Percentiles rank a stretch among this genome's conserved stretches.
phyloP scores from a whole-genome alignment of 2,797 vertebrate species.

The Eleutherodactylus coqui region DNA sequence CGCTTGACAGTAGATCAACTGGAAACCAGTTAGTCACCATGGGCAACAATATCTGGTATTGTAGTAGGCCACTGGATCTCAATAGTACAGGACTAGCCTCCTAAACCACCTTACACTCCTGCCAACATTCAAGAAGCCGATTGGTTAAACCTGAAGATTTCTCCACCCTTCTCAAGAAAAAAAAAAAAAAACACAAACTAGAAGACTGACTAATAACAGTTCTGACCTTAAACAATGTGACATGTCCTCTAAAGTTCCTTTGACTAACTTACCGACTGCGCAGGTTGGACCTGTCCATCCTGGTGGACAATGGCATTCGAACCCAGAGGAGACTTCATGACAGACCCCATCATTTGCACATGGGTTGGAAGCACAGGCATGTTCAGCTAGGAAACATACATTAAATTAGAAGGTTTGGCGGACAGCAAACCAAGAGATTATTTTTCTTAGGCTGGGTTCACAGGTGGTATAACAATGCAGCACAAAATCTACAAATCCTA shows the following conservation, averaged over 20 bases:
- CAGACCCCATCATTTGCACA: slow-evolving; percentile 94
- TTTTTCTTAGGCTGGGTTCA: too few relatives aligned
- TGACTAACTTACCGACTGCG: slow-evolving; percentile 83
- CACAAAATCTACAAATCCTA: too few relatives aligned
- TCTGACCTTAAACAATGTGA: neutral
- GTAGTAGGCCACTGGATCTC: neutral
- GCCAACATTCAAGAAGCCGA: neutral
- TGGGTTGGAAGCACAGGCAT: slow-evolving; percentile 93
- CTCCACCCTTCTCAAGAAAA: neutral
- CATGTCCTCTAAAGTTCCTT: neutral
- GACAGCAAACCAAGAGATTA: neutral
- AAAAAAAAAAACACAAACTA: neutral
- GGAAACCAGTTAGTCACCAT: neutral
- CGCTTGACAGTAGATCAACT: neutral
- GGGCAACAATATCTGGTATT: neutral
- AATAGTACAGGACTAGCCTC: neutral
- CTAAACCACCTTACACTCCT: neutral
- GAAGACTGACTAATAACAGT: neutral
- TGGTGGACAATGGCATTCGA: slow-evolving; percentile 90
- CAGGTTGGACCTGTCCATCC: slow-evolving; percentile 95
- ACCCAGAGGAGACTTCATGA: slow-evolving; percentile 87
- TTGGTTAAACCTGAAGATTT: neutral
- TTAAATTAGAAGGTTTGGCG: neutral
- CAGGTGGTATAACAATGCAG: too few relatives aligned
- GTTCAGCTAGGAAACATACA: slow-evolving; percentile 79